These are phyloP conservation scores for Tridacna gigas DNA, from an alignment of 2,888 invertebrate species.

Conservation along the genomic window DNA sequence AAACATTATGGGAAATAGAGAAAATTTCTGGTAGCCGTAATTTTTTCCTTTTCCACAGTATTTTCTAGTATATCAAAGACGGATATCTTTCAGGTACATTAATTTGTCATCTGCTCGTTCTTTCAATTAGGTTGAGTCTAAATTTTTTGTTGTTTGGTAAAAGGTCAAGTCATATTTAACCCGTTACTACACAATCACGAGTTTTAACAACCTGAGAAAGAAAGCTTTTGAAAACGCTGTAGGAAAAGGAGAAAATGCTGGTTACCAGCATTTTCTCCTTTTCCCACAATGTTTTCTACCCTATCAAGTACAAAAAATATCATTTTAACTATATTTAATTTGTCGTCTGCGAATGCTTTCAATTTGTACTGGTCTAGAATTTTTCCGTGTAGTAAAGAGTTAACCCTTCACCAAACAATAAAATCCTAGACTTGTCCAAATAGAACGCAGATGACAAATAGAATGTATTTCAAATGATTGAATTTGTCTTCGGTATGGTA, in stretches of 20 bases:
- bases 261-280: not conserved
- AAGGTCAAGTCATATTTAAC: too few relatives aligned
- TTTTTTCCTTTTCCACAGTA: not conserved
- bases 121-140: too few relatives aligned
- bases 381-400: not conserved
- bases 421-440: too few relatives aligned
- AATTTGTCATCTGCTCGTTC: too few relatives aligned
- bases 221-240: not conserved
- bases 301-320: not conserved
- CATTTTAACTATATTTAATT: not conserved
- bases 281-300: not conserved
- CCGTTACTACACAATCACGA: too few relatives aligned
- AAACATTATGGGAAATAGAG: not conserved
- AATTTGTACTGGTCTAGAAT: not conserved
- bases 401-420: too few relatives aligned
- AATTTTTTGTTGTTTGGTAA: too few relatives aligned
- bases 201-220: not conserved
- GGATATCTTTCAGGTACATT: too few relatives aligned
- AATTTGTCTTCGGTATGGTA: too few relatives aligned
- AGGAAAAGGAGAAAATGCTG: not conserved
- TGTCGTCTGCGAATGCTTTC: not conserved
- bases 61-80: too few relatives aligned
- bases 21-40: not conserved
- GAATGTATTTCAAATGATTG: too few relatives aligned
- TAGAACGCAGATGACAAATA: too few relatives aligned